Conservation (phyloP, 2,797 vertebrate genomes). For the Darevskia mixta region DNA sequence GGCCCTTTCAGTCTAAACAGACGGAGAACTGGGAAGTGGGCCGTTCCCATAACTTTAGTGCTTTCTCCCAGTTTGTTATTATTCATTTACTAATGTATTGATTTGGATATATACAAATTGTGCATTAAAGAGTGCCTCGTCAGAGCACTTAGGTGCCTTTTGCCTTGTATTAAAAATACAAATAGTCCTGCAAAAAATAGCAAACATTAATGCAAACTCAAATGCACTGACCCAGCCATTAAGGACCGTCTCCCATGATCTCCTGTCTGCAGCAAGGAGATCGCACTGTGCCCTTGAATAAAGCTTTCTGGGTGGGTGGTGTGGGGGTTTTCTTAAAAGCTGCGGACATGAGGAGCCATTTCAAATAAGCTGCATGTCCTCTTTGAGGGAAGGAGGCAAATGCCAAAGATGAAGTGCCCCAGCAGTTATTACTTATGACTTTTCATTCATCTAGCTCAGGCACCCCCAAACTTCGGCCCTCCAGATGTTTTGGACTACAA, state of each 20-base stretch:
- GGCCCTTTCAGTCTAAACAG: slow-evolving; percentile 39
- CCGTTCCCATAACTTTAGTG: slow-evolving; percentile 60
- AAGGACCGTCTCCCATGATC: slow-evolving; percentile 12
- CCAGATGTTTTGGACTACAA: no score
- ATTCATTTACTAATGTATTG: slow-evolving; percentile 29
- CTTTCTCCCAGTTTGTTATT: slow-evolving; percentile 63
- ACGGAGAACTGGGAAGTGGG: slow-evolving; percentile 43
- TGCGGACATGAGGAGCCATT: neutral
- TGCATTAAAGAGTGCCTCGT: slow-evolving; percentile 25
- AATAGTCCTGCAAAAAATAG: slow-evolving; percentile 42
- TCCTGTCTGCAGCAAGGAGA: neutral
- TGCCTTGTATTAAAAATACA: slow-evolving; percentile 41
- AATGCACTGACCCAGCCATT: neutral
- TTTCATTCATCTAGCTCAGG: neutral
- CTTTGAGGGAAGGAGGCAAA: neutral
- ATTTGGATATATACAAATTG: slow-evolving; percentile 54
- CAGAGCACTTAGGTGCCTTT: slow-evolving; percentile 45
- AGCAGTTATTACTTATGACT: neutral
- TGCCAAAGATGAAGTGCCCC: neutral
- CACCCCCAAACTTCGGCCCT: no score
- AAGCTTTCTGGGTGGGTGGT: no score
- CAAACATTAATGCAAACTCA: neutral
- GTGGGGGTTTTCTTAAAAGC: neutral
- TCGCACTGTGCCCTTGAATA: neutral
- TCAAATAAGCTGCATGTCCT: neutral